Percentiles rank a stretch among this genome's conserved stretches.
phyloP scores from a whole-genome alignment of 92 coral and sea anemone species.

The Plumapathes pennacea region DNA sequence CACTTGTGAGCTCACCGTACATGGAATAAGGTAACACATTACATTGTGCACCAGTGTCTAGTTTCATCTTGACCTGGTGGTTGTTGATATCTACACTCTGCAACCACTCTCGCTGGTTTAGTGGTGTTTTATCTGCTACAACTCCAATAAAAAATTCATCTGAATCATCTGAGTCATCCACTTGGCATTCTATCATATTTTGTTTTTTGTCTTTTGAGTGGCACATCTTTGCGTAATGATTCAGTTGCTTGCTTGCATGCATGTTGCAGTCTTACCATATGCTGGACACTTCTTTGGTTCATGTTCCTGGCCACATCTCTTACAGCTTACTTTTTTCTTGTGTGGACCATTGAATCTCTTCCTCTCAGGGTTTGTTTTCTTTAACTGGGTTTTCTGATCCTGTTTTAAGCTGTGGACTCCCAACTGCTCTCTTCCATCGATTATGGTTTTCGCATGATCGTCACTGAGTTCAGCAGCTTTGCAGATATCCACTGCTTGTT shows the following conservation, averaged over 20 bases:
- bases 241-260: not conserved
- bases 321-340: too few species aligned
- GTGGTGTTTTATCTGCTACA: conserved; percentile 1
- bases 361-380: too few species aligned
- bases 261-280: not conserved
- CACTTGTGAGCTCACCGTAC: conserved; percentile 18
- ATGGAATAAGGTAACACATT: conserved; percentile 22
- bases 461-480: not conserved
- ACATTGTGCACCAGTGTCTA: conserved; percentile 50
- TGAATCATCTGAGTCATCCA: conserved; percentile 11
- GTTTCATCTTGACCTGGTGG: conserved; percentile 12
- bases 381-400: too few species aligned
- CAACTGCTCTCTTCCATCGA: not conserved
- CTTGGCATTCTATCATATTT: conserved; percentile 2
- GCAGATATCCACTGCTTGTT: not conserved
- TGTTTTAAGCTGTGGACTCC: too few species aligned
- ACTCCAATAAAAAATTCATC: conserved; percentile 25
- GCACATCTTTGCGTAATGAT: conserved; percentile 4
- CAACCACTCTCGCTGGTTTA: conserved; percentile 17
- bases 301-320: not conserved
- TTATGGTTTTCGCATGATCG: not conserved
- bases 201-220: too few species aligned
- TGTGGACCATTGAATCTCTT: too few species aligned
- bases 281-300: not conserved
- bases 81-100: conserved; percentile 18